A percentile compares a stretch with the other conserved stretches of the same genome.
Evolutionary conservation across 2,113 vertebrate genomes (phyloP).

Genomic region (Cranoglanis bouderius): DNA sequence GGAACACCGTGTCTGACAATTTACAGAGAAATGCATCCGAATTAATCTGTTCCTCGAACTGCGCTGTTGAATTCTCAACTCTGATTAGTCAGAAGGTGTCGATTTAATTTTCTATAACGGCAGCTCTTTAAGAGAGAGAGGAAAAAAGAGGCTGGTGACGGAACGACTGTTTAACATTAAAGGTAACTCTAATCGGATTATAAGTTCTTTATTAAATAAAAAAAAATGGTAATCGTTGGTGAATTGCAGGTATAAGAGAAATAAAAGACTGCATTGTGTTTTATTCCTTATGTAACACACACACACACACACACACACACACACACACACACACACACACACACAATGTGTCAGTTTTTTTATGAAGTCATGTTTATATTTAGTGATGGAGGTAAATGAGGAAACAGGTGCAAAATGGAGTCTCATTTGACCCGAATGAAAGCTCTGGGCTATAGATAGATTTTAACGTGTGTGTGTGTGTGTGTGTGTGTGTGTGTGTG

Average conservation of each 20-base stretch:
- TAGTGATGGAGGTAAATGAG: neutral
- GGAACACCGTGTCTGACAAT: too few relatives aligned
- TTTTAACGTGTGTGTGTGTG: neutral
- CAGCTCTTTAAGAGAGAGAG: too few relatives aligned
- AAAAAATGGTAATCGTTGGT: too few relatives aligned
- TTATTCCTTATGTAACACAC: neutral
- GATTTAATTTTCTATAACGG: too few relatives aligned
- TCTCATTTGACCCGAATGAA: constrained; percentile 63
- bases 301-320: constrained; percentile 4
- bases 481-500: constrained; percentile 8
- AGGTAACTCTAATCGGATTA: too few relatives aligned
- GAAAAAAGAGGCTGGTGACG: too few relatives aligned
- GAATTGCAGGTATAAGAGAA: too few relatives aligned
- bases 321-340: neutral
- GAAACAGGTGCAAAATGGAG: constrained; percentile 50
- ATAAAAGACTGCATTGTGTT: neutral
- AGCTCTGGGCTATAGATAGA: constrained; percentile 64
- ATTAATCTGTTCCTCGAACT: neutral
- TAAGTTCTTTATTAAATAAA: too few relatives aligned
- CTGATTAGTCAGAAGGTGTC: too few relatives aligned
- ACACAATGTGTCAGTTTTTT: neutral
- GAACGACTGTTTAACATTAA: too few relatives aligned
- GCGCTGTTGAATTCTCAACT: too few relatives aligned
- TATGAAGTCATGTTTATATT: neutral
- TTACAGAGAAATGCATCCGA: too few relatives aligned